phyloP scores from a whole-genome alignment of 1,140 invertebrate genomes.

The Drosophila busckii region DNA sequence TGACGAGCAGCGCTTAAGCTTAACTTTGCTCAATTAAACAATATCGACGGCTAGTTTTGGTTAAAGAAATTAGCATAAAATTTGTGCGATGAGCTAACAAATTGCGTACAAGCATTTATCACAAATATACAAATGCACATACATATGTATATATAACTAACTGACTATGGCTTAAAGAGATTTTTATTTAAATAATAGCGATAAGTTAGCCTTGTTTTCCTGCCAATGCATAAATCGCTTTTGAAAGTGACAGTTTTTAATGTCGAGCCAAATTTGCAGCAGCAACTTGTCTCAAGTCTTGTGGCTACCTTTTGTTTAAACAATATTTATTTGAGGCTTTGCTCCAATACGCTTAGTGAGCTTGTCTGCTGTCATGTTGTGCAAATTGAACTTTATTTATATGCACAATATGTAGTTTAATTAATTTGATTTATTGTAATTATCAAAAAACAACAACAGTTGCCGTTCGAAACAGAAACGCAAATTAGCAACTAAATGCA shows the following conservation, averaged over 20 bases:
- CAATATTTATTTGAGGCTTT: conserved; percentile 37
- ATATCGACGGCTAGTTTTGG: conserved; percentile 76
- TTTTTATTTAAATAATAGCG: conserved; percentile 63
- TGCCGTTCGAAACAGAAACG: too few relatives aligned
- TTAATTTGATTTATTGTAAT: conserved; percentile 69
- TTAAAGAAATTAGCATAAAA: conserved; percentile 65
- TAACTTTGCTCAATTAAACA: conserved; percentile 65
- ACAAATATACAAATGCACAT: conserved; percentile 35
- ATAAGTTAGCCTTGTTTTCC: conserved; percentile 40
- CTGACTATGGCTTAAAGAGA: too few relatives aligned
- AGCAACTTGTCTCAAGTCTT: conserved; percentile 31
- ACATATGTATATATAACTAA: too few relatives aligned
- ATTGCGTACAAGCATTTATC: conserved; percentile 76
- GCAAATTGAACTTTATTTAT: conserved; percentile 63
- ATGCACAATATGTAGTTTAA: conserved; percentile 64
- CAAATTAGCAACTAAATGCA: conserved; percentile 49
- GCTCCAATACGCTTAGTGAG: conserved; percentile 10
- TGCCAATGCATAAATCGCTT: conserved; percentile 48
- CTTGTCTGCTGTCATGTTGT: conserved; percentile 35
- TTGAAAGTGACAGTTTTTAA: conserved; percentile 62
- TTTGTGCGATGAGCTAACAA: conserved; percentile 72
- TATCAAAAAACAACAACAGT: too few relatives aligned
- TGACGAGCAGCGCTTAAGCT: conserved; percentile 15
- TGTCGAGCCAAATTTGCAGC: conserved; percentile 64
- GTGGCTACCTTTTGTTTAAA: conserved; percentile 8